Conservation (phyloP, 2,797 vertebrate genomes). For the Lycodopsis pacificus region DNA sequence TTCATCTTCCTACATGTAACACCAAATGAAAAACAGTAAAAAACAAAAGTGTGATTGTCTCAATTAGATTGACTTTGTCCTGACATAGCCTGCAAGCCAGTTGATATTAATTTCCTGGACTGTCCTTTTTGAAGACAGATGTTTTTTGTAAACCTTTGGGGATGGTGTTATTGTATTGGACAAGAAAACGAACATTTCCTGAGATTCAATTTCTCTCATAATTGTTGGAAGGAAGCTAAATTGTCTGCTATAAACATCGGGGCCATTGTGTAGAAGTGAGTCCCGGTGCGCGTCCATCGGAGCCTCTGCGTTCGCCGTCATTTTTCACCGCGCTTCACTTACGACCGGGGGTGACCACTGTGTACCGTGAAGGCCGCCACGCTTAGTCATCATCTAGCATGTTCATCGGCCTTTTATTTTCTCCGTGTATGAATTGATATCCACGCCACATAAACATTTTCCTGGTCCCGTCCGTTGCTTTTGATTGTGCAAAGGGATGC, state of each 20-base stretch:
- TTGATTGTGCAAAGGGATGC: conserved; percentile 46
- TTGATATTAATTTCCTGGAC: conserved; percentile 81
- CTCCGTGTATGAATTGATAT: conserved; percentile 48
- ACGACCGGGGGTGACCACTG: conserved; percentile 25
- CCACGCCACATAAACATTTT: conserved; percentile 41
- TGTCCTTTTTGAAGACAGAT: conserved; percentile 87
- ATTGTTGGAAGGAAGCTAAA: conserved; percentile 99
- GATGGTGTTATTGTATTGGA: conserved; percentile 93
- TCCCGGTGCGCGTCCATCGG: conserved; percentile 61
- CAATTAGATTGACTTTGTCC: conserved; percentile 75
- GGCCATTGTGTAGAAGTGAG: conserved; percentile 89
- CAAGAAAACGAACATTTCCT: conserved; percentile 96
- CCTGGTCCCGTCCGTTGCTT: conserved; percentile 20
- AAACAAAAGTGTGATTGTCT: conserved; percentile 48
- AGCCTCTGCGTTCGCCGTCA: conserved; percentile 47
- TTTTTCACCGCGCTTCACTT: conserved; percentile 47
- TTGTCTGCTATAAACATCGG: conserved; percentile 94
- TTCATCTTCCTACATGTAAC: conserved; percentile 50
- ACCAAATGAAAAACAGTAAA: conserved; percentile 39
- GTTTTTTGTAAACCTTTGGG: conserved; percentile 85
- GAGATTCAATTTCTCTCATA: conserved; percentile 99
- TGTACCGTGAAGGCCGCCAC: conserved; percentile 31
- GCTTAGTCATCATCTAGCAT: conserved; percentile 67
- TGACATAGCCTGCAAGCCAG: conserved; percentile 67
- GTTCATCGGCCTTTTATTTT: conserved; percentile 64